A percentile compares a stretch with the other conserved stretches of the same genome.
phyloP scores from a whole-genome alignment of 2,113 vertebrate species.

The Zeus faber region DNA sequence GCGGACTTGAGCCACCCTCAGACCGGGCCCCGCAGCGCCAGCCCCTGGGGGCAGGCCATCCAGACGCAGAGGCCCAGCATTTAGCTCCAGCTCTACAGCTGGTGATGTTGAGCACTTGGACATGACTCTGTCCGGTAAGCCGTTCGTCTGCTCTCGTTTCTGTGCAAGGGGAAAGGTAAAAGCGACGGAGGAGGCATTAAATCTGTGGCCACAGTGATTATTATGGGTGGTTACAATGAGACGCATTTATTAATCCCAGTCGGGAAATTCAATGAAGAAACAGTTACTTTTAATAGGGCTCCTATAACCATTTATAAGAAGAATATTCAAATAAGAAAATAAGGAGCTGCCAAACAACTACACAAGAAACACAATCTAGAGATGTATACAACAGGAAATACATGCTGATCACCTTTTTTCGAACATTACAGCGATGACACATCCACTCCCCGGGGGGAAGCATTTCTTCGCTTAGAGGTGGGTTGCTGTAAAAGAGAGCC shows the following conservation, averaged over 20 bases:
- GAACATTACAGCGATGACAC: conserved; percentile 96
- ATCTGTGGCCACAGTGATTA: too few species aligned
- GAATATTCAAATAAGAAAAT: too few species aligned
- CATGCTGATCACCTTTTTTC: conserved; percentile 84
- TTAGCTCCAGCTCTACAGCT: conserved; percentile 85
- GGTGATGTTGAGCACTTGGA: conserved; percentile 86
- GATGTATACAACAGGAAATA: too few species aligned
- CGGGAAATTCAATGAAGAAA: too few species aligned
- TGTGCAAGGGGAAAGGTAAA: conserved; percentile 29
- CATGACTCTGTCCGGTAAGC: conserved; percentile 83
- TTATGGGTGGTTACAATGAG: too few species aligned
- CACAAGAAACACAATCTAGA: too few species aligned
- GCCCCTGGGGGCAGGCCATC: conserved; percentile 70
- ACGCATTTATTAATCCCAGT: too few species aligned
- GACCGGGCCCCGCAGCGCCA: conserved; percentile 69
- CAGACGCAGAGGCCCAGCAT: conserved; percentile 70
- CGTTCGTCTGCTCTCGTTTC: conserved; percentile 96
- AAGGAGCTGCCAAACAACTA: too few species aligned
- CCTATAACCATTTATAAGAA: too few species aligned
- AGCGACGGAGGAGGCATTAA: not conserved
- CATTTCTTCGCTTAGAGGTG: conserved; percentile 97
- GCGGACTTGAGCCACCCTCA: conserved; percentile 87
- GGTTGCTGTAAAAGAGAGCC: conserved; percentile 79
- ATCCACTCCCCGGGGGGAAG: conserved; percentile 98
- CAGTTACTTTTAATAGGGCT: too few species aligned